Evolutionary conservation across 2,113 vertebrate genomes (phyloP), one percentile per base, ranked within the genome.

Genomic region (Macrotis lagotis): DNA sequence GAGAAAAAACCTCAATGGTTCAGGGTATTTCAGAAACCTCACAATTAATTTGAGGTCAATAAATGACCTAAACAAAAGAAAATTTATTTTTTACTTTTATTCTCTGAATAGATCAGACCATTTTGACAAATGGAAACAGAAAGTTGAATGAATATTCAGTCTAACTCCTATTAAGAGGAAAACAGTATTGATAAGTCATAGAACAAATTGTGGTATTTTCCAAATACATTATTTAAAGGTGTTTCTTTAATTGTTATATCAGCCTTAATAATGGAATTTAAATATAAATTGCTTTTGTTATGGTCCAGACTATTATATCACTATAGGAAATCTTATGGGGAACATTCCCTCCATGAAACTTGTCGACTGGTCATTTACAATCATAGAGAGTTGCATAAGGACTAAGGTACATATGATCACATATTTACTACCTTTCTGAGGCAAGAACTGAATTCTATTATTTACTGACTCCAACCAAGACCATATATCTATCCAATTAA

Each of bases 41-140:
- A 83, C 37, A 44, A n/a, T 83, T 83, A 83, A 1, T 83, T n/a
- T 83, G 66, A n/a, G 16, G 37, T 74, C n/a, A 83, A n/a, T 83
- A 83, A 83, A 14, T 83, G 19, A 83, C 5, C 66, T 22, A 83
- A 83, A 22, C n/a, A 83, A 83, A 83, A 44, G 7, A 7, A 16
- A 66, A 31, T 31, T 31, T 37, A 66, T 66, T 12, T 8, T 11
- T 66, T 28, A 66, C 55, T 37, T 37, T 12, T 11, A 37, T 12
- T 37, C 53, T 10, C 55, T 66, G 55, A 66, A 3, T 66, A 37
- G 28, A 66, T 37, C 28, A 37, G 12, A 0, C 0, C 7, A 47
- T 66, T 95, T 48, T 90, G 48, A 48, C 92, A 91, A 6, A 91
- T 44, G 25, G 90, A 92, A 25, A 91, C 16, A 88, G 53, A 51